Evolutionary conservation across 2,113 vertebrate species (phyloP), one percentile per base, ranked within the genome.

Genomic region (Amphiprion percula): DNA sequence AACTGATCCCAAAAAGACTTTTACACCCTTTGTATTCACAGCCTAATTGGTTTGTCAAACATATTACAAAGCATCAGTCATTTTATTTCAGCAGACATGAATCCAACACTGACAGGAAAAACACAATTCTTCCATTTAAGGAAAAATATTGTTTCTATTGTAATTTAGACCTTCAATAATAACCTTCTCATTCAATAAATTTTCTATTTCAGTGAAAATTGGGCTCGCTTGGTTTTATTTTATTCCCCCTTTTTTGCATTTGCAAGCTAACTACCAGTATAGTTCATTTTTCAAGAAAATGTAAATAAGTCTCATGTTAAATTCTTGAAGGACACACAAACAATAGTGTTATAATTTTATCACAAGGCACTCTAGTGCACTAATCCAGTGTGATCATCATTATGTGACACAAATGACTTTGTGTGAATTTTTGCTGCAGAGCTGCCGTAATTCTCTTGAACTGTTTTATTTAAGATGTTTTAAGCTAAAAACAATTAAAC

Each of bases 111-210:
- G 72, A 72, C 71, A 71, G 74, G 64, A 79, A 80, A 79, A 59
- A 74, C 64, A 56, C n/a, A 78, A 63, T 70, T 84, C 80, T 90
- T 87, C 86, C 83, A 88, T 79, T 87, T 62, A 73, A 81, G 62
- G 79, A 47, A 81, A 86, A 80, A 90, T 70, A 80, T 91, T 86
- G 76, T 93, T 94, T 92, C 68, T 91, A 87, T 86, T 92, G 93
- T 92, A 79, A 91, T 90, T 90, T 88, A 91, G 87, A 86, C 58
- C 77, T 86, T 77, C 88, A 79, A 76, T 72, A 92, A 92, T 90
- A 90, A 90, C 44, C 69, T 80, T 83, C 67, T 88, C 84, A 89
- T 90, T 90, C 89, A 94, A 93, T 94, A 94, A 92, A 94, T 94
- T 93, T 94, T 94, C 88, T 94, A 94, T 93, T 91, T 90, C 91